phyloP scores from a whole-genome alignment of 2,797 vertebrate genomes.

The Xenentodon cancila region DNA sequence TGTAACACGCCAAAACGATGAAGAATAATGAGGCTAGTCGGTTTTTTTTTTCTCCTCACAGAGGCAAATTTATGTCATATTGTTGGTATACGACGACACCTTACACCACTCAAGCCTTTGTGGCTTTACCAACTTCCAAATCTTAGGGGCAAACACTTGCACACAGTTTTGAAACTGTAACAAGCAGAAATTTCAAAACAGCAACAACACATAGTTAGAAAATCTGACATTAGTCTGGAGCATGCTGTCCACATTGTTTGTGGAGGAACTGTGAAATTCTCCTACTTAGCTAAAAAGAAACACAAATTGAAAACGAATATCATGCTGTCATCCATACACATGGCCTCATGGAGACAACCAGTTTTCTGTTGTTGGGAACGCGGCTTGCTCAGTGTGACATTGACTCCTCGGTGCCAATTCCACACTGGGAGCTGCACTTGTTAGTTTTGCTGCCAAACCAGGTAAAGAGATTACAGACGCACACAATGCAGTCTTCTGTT shows the following conservation, averaged over 20 bases:
- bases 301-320: conserved; percentile 18
- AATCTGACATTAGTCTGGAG: conserved; percentile 18
- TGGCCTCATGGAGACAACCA: conserved; percentile 56
- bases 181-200: conserved; percentile 23
- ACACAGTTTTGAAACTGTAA: conserved; percentile 32
- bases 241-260: conserved; percentile 27
- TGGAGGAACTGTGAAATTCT: conserved; percentile 26
- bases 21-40: conserved; percentile 77
- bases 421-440: conserved; percentile 76
- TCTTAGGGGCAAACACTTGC: conserved; percentile 47
- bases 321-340: conserved; percentile 43
- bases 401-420: conserved; percentile 80
- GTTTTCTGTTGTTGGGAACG: conserved; percentile 69
- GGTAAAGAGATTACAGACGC: conserved; percentile 87
- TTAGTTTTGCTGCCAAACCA: conserved; percentile 81
- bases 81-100: conserved; percentile 70
- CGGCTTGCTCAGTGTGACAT: conserved; percentile 75
- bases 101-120: conserved; percentile 60
- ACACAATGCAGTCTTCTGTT: conserved; percentile 86
- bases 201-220: conserved; percentile 12
- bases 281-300: conserved; percentile 42
- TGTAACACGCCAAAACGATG: conserved; percentile 74
- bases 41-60: conserved; percentile 56
- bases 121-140: conserved; percentile 49
- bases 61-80: conserved; percentile 70